Evolutionary conservation across 2,888 invertebrate species (phyloP).

Genomic region (Dusona sp.): DNA sequence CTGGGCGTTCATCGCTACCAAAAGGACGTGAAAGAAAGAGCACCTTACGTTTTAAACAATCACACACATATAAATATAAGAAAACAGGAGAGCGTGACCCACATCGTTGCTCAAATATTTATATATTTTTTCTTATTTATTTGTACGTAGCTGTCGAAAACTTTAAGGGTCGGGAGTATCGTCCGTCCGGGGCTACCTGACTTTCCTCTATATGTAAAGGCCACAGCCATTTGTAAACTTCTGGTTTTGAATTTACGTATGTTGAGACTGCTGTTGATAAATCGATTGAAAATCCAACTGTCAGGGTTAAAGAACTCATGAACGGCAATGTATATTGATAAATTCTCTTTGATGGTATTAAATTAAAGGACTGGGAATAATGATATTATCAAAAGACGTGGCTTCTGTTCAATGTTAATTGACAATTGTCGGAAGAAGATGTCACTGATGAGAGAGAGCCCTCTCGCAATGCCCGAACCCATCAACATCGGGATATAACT

Average conservation of each 20-base stretch:
- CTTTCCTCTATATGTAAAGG: neutral
- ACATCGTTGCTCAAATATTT: no score
- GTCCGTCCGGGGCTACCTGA: neutral
- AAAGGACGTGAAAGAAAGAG: no score
- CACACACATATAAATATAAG: no score
- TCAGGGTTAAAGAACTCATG: constrained; percentile 12
- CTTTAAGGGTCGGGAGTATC: neutral
- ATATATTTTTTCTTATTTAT: neutral
- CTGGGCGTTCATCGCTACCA: no score
- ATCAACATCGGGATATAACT: constrained; percentile 14
- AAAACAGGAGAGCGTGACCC: no score
- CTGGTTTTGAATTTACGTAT: neutral
- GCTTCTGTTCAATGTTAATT: neutral
- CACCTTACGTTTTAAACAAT: no score
- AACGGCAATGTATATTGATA: neutral
- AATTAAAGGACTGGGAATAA: neutral
- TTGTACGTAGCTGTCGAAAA: neutral
- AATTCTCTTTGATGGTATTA: neutral
- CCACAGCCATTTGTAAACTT: neutral
- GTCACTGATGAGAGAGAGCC: constrained; percentile 15
- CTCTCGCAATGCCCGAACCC: constrained; percentile 17
- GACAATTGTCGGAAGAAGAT: constrained; percentile 11
- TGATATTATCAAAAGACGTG: constrained; percentile 5
- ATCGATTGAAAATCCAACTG: neutral
- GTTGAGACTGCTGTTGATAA: neutral